Percentiles rank a stretch among this genome's conserved stretches.
Evolutionary conservation across 2,113 vertebrate genomes (phyloP).

Genomic region (Ameiurus melas): DNA sequence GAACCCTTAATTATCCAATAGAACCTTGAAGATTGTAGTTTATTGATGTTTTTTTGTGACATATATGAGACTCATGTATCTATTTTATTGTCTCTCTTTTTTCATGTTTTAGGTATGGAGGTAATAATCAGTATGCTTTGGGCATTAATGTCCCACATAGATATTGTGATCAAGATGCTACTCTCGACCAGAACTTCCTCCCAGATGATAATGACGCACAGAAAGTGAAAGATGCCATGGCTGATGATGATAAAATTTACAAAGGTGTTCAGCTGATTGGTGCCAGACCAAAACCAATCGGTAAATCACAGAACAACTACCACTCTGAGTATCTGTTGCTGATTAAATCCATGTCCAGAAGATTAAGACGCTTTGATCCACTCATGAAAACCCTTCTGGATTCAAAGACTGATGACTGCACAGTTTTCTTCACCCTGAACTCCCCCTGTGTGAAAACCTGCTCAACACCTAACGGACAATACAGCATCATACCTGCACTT

Average conservation of each 20-base stretch:
- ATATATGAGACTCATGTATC: neutral
- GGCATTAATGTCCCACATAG: neutral
- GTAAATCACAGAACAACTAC: accelerated
- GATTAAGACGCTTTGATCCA: too few species aligned
- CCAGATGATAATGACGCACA: accelerated
- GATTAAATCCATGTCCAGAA: neutral
- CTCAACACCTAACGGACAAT: neutral
- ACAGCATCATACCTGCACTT: conserved; percentile 5
- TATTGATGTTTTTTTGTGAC: neutral
- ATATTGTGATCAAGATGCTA: neutral
- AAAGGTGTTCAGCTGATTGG: neutral
- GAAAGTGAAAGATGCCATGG: neutral
- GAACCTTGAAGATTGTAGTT: neutral
- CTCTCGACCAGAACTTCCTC: neutral
- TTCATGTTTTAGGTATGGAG: neutral
- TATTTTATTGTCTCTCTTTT: neutral
- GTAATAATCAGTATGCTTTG: neutral
- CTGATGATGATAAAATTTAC: neutral
- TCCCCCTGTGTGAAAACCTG: conserved; percentile 14
- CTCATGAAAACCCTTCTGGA: conserved; percentile 2
- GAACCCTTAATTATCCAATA: neutral
- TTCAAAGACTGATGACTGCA: neutral
- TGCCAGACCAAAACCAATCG: neutral
- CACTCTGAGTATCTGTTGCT: conserved; percentile 24
- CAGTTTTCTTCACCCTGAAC: conserved; percentile 25